These are phyloP conservation scores for Varecia variegata DNA, from an alignment of 2,797 vertebrate species.

Conservation along the genomic window DNA sequence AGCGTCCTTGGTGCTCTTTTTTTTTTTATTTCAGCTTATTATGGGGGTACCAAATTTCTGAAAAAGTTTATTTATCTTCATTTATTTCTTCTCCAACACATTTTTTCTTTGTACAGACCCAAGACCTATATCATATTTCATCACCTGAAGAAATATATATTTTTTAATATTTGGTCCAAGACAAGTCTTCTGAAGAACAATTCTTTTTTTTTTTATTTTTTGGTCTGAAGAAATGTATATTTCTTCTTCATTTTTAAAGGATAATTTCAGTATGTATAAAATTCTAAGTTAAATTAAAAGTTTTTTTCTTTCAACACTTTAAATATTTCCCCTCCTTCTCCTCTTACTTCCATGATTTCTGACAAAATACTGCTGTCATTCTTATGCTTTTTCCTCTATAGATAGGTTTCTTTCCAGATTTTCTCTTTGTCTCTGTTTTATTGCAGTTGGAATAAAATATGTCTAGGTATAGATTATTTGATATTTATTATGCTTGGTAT, in stretches of 20 bases:
- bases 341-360: not conserved
- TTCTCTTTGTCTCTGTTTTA: not conserved
- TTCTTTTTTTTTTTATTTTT: not conserved
- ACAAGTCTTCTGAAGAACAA: not conserved
- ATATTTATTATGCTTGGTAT: not conserved
- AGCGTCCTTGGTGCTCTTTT: too few relatives aligned
- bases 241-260: not conserved
- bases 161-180: not conserved
- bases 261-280: not conserved
- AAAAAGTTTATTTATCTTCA: not conserved
- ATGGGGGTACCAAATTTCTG: too few relatives aligned
- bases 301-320: not conserved
- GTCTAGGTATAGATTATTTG: not conserved
- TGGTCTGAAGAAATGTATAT: not conserved
- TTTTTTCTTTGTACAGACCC: not conserved
- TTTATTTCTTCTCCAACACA: not conserved
- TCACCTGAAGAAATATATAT: not conserved
- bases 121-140: not conserved
- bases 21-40: too few relatives aligned
- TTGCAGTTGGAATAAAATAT: not conserved
- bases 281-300: not conserved
- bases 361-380: not conserved
- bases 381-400: not conserved
- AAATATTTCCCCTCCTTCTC: not conserved
- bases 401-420: not conserved